These are phyloP conservation scores for Melipona beecheii DNA, from an alignment of 2,888 invertebrate genomes.

Conservation along the genomic window DNA sequence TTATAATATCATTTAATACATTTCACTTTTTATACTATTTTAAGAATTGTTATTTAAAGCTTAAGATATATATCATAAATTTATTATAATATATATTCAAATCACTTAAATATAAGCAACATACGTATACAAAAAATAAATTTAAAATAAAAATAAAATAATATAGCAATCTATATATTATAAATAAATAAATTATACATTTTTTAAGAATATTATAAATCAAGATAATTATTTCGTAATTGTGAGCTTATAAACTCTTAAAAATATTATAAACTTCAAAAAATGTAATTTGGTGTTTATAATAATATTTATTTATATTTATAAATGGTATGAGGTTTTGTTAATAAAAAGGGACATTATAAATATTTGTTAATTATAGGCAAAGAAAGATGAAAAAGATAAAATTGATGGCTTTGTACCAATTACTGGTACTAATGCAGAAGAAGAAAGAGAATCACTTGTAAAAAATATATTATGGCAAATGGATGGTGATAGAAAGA, in stretches of 20 bases:
- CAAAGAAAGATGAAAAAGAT: constrained; percentile 86
- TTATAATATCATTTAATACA: neutral
- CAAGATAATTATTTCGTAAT: neutral
- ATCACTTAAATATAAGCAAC: neutral
- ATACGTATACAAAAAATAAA: neutral
- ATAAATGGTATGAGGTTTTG: neutral
- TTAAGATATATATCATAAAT: neutral
- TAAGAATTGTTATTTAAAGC: neutral
- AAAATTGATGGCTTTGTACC: constrained; percentile 86
- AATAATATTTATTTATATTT: neutral
- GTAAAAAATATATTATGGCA: constrained; percentile 91
- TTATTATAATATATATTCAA: neutral
- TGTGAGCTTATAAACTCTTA: neutral
- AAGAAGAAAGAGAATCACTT: constrained; percentile 87
- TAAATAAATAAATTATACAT: neutral
- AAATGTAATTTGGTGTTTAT: neutral
- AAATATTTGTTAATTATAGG: constrained; percentile 73
- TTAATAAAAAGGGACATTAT: neutral
- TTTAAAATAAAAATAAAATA: neutral
- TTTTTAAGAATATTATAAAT: neutral
- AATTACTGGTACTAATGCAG: constrained; percentile 86
- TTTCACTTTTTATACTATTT: neutral
- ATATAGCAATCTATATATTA: neutral
- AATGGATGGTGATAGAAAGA: constrained; percentile 92
- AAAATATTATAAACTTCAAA: neutral